phyloP scores from a whole-genome alignment of 2,888 invertebrate species.

The Xylophagus ater region DNA sequence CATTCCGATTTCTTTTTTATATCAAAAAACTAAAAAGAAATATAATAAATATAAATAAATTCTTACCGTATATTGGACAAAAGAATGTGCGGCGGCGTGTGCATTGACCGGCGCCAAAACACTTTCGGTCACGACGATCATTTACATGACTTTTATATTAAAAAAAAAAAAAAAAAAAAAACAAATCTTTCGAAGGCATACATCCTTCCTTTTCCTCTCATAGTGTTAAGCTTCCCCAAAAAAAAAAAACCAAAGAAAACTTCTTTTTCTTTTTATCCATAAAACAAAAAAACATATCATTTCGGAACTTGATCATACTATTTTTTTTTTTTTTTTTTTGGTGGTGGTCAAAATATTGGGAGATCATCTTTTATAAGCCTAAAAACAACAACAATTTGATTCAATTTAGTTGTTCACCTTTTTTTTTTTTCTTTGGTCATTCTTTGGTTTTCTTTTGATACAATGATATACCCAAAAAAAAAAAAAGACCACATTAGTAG shows the following conservation, averaged over 20 bases:
- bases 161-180: conserved; percentile 14
- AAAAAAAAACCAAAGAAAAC: too few relatives aligned
- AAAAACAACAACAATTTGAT: conserved; percentile 13
- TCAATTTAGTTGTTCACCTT: conserved; percentile 17
- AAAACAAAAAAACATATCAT: too few relatives aligned
- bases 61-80: too few relatives aligned
- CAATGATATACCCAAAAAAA: conserved; percentile 12
- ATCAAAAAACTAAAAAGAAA: too few relatives aligned
- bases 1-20: too few relatives aligned
- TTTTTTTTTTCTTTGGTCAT: conserved; percentile 1
- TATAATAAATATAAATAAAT: too few relatives aligned
- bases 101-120: conserved; percentile 23
- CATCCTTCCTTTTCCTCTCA: conserved; percentile 2
- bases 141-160: conserved; percentile 24
- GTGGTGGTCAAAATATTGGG: conserved; percentile 1
- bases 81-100: conserved; percentile 17
- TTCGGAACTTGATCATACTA: too few relatives aligned
- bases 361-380: conserved; percentile 2
- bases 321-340: background rate
- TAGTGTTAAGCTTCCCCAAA: too few relatives aligned
- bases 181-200: conserved; percentile 1
- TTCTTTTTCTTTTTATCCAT: too few relatives aligned
- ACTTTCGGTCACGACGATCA: conserved; percentile 23
- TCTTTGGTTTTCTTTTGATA: conserved; percentile 7
- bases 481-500: background rate